Evolutionary conservation across 2,113 vertebrate species (phyloP).

Genomic region (Paracanthobrama guichenoti): DNA sequence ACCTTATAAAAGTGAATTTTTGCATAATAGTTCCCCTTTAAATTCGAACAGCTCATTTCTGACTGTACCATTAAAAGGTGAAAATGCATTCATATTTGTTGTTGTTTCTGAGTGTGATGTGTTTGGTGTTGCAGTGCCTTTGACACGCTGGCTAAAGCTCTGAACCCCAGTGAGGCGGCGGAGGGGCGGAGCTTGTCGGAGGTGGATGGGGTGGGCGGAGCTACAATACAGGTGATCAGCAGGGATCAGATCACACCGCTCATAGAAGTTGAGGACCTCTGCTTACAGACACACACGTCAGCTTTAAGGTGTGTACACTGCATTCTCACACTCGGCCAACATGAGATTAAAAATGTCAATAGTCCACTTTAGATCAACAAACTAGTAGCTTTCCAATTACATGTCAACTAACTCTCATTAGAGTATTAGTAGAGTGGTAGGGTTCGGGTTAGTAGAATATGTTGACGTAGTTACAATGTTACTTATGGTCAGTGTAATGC

Average conservation of each 20-base stretch:
- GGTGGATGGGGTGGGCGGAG: constrained; percentile 79
- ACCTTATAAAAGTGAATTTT: too few relatives aligned
- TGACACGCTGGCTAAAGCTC: constrained; percentile 97
- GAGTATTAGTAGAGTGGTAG: too few relatives aligned
- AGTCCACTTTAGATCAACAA: too few relatives aligned
- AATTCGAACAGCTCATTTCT: neutral
- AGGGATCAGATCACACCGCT: constrained; percentile 95
- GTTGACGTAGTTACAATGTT: too few relatives aligned
- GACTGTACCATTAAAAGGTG: neutral
- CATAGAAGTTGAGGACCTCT: constrained; percentile 96
- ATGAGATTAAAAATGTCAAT: neutral
- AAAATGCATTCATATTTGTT: neutral
- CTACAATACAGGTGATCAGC: constrained; percentile 93
- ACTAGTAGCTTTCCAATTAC: too few relatives aligned
- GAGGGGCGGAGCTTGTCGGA: constrained; percentile 78
- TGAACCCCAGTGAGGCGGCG: constrained; percentile 84
- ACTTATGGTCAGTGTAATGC: too few relatives aligned
- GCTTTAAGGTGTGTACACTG: constrained; percentile 84
- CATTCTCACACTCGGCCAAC: neutral
- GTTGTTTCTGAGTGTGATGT: constrained; percentile 23
- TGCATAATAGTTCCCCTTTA: too few relatives aligned
- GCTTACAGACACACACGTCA: constrained; percentile 95
- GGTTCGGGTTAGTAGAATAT: too few relatives aligned
- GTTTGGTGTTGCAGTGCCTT: constrained; percentile 84
- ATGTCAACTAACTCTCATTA: too few relatives aligned